These are phyloP conservation scores for Sabatieria punctata DNA, from an alignment of 2,888 invertebrate species.

Conservation along the genomic window DNA sequence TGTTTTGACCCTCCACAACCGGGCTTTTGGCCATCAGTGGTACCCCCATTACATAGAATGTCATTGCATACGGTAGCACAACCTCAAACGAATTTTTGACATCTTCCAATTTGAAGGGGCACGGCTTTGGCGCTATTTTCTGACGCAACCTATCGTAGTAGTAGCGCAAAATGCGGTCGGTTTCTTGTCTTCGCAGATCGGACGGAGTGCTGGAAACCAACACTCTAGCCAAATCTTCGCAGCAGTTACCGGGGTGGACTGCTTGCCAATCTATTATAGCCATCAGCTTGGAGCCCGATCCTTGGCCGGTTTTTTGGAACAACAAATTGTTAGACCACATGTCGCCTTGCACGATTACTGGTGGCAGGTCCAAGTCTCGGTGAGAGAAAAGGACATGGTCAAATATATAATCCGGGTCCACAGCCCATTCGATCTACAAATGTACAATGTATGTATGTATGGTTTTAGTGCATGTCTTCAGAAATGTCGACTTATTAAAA, in stretches of 20 bases:
- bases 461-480: no score
- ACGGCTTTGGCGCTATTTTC: background rate
- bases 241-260: background rate
- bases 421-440: no score
- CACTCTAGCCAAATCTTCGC: background rate
- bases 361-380: background rate
- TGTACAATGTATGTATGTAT: no score
- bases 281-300: background rate
- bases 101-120: background rate
- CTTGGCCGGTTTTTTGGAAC: background rate
- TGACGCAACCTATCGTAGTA: background rate
- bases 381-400: no score
- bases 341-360: background rate
- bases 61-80: background rate
- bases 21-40: background rate
- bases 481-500: no score
- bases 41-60: background rate
- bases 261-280: background rate
- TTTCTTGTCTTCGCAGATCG: background rate
- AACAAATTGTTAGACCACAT: constrained; percentile 1
- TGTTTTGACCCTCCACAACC: background rate
- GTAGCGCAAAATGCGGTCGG: background rate
- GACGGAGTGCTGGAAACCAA: background rate
- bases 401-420: no score
- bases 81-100: background rate